Evolutionary conservation across 2,113 vertebrate species (phyloP), one percentile per base, ranked within the genome.

Genomic region (Passer domesticus): DNA sequence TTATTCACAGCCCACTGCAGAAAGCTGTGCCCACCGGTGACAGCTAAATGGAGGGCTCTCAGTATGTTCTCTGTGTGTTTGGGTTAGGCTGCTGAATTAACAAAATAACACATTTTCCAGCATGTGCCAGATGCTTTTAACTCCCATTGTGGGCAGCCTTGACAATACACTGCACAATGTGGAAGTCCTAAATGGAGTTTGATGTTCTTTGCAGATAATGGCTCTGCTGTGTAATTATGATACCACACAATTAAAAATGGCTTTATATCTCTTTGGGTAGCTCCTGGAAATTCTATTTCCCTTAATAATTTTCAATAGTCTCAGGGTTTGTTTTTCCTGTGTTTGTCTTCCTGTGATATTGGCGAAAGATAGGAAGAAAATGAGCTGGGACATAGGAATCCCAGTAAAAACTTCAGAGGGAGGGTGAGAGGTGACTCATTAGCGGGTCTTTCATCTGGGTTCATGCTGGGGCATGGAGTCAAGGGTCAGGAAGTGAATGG

Each of bases 241-340:
- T 76, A 87, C 67, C 62, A 58, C 55, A 27, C 82, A 78, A 87
- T 79, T 92, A 82, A 91, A 76, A 89, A 43, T 1, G 18, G 8
- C 30, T 53, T 79, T 56, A 31, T 89, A 44, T 94, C 0, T 1
- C 28, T 91, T 94, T 75, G 69, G 69, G 74, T 84, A 89, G 62
- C 69, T 92, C 64, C 69, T 74, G 79, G 52, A 80, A 92, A 83
- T 44, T 80, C 80, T 81, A n/a, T 80, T 88, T 88, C 83, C 83
- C 31, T 66, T 91, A 66, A 62, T 87, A 81, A 92, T 94, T 75
- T 79, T 87, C 73, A 80, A 53, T 73, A 87, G 90, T 79, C 63
- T 90, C 35, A 43, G 67, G 33, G 55, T 87, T 95, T 92, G 81
- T 92, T 95, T 95, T 93, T 93, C 78, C 70, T 87, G 47, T 77